Evolutionary conservation across 2,888 invertebrate genomes (phyloP), one percentile per base, ranked within the genome.

Genomic region (Formica aserva): DNA sequence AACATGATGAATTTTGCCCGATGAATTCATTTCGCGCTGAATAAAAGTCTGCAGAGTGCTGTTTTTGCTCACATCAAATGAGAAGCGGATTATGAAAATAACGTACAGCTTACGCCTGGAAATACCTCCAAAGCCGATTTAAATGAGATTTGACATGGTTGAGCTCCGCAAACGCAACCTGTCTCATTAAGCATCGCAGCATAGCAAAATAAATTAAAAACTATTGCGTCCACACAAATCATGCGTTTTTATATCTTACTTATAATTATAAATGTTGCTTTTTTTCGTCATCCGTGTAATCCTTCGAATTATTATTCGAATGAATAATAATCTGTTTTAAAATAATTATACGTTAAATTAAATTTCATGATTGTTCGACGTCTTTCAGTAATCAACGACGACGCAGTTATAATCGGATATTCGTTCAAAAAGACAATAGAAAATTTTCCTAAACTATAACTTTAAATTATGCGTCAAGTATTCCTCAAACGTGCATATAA

Each of bases 71-170:
- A 45, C 57, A 41, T 66, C 62, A 71, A 81, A 38, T 81, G 72
- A 55, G 65, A 83, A 83, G 65, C 45, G 72, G 72, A 83, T 83
- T 83, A 83, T 83, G 81, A 81, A 83, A 83, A 83, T 81, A 35
- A 45, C 48, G 48, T 41, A 32, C 67, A 57, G 57, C 60, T 78
- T 66, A 60, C 5, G 80, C 35, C n/a, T 41, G 38, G 18, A 74
- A 41, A 66, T 77, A 65, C 32, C 55, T 60, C 57, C 35, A 81
- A 83, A 82, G 60, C 69, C 45, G 80, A 83, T 83, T 66, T 65
- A 65, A 76, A 77, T 66, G 78, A 66, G 72, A 82, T 82, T 82
- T 55, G 45, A 77, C 77, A 57, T 57, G 32, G 35, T 35, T 66
- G 60, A 57, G 57, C 55, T 55, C 32, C 8, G 2, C 72, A 71